Conservation (phyloP, 2,797 vertebrate species). For the Xerus rutilus region DNA sequence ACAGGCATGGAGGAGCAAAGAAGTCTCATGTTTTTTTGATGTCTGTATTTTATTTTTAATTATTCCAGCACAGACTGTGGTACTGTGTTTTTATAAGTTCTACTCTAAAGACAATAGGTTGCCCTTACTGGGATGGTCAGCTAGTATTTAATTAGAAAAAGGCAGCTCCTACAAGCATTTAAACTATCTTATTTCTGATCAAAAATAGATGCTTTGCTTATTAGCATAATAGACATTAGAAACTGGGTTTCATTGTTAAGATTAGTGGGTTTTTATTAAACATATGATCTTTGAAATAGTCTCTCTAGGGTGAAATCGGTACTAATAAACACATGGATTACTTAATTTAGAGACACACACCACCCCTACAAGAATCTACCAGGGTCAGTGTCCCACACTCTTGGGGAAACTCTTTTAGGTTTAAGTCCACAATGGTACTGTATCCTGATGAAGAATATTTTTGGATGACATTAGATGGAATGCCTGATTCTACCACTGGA, state of each 20-base stretch:
- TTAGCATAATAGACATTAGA: conserved; percentile 37
- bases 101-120: conserved; percentile 20
- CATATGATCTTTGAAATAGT: conserved; percentile 15
- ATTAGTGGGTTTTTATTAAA: conserved; percentile 41
- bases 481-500: not conserved
- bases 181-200: conserved; percentile 52
- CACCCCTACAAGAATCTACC: not conserved
- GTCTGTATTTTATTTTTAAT: conserved; percentile 28
- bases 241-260: conserved; percentile 30
- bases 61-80: not conserved
- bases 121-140: conserved; percentile 25
- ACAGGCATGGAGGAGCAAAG: conserved; percentile 23
- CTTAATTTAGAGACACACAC: not conserved
- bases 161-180: not conserved
- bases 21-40: not conserved
- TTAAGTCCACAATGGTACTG: not conserved
- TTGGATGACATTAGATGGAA: not conserved
- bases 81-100: not conserved
- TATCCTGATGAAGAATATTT: not conserved
- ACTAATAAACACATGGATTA: conserved; percentile 1
- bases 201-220: not conserved
- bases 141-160: conserved; percentile 49
- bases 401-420: not conserved
- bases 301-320: conserved; percentile 17
- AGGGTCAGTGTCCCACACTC: not conserved